A percentile compares a stretch with the other conserved stretches of the same genome.
phyloP scores from a whole-genome alignment of 64 coral and sea anemone genomes.

The Montipora cactus region DNA sequence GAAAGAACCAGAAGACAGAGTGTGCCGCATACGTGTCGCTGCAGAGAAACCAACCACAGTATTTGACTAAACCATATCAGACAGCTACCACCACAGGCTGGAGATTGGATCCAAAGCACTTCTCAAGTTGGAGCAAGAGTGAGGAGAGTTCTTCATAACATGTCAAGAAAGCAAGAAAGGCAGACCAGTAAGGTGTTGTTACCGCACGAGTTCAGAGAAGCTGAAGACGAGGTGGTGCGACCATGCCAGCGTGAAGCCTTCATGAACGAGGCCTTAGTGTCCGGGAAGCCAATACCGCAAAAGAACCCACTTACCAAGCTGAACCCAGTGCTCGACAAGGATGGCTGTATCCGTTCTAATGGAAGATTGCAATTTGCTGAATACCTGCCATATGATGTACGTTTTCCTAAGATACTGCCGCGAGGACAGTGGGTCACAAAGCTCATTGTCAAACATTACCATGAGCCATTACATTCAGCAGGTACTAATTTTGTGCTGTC shows the following conservation, averaged over 20 bases:
- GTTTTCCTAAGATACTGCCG: slow-evolving; percentile 66
- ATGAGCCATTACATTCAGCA: background rate
- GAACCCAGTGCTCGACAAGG: slow-evolving; percentile 62
- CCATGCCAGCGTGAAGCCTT: slow-evolving; percentile 51
- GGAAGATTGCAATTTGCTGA: slow-evolving; percentile 58
- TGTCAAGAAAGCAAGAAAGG: slow-evolving; percentile 14
- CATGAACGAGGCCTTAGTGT: slow-evolving; percentile 25
- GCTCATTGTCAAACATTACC: slow-evolving; percentile 69
- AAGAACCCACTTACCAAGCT: slow-evolving; percentile 64
- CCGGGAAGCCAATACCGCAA: background rate
- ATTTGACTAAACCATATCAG: background rate
- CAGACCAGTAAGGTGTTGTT: slow-evolving; percentile 23
- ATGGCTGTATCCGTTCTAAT: slow-evolving; percentile 40
- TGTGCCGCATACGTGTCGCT: background rate
- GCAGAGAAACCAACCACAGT: slow-evolving; percentile 22
- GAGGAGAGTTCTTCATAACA: slow-evolving; percentile 28
- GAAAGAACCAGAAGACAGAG: slow-evolving; percentile 24
- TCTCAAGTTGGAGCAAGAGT: slow-evolving; percentile 56
- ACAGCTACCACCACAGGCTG: background rate
- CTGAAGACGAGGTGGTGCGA: slow-evolving; percentile 61
- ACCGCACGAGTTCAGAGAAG: slow-evolving; percentile 24
- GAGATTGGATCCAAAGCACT: slow-evolving; percentile 30
- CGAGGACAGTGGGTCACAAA: slow-evolving; percentile 65
- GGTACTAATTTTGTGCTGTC: slow-evolving; percentile 60
- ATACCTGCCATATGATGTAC: slow-evolving; percentile 48